Conservation (phyloP, 2,888 invertebrate genomes). For the Eurytoma californica region DNA sequence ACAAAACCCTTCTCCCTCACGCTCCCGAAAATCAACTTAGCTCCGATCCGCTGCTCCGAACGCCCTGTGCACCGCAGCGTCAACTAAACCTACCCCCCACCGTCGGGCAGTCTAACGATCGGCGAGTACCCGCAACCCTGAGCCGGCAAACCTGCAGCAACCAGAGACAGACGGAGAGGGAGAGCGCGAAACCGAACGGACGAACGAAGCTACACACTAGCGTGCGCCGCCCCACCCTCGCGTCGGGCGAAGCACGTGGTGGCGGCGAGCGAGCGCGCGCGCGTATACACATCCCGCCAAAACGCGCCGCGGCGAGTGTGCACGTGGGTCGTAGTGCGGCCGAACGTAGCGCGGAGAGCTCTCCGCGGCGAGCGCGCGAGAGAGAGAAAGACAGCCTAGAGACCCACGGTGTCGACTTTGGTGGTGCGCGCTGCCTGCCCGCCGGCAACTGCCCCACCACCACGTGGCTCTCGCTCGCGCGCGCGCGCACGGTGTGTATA, state of each 20-base stretch:
- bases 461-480: constrained; percentile 48
- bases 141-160: too few species aligned
- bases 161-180: too few species aligned
- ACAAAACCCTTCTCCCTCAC: too few species aligned
- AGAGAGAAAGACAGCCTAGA: constrained; percentile 22
- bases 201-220: neutral
- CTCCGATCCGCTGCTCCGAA: too few species aligned
- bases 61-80: too few species aligned
- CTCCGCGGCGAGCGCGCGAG: constrained; percentile 22
- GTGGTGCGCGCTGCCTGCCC: constrained; percentile 16
- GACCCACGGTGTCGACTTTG: constrained; percentile 40
- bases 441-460: constrained; percentile 57
- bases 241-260: neutral
- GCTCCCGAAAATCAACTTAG: too few species aligned
- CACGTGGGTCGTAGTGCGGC: too few species aligned
- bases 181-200: too few species aligned
- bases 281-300: constrained; percentile 21
- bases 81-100: too few species aligned
- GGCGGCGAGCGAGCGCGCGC: constrained; percentile 1
- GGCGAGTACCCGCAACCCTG: too few species aligned
- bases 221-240: constrained; percentile 19
- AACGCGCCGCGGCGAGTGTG: neutral
- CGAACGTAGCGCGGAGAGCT: neutral
- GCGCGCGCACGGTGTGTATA: neutral
- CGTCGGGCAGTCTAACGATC: too few species aligned